These are phyloP conservation scores for Octodon degus DNA, from an alignment of 2,113 vertebrate genomes.

Conservation along the genomic window DNA sequence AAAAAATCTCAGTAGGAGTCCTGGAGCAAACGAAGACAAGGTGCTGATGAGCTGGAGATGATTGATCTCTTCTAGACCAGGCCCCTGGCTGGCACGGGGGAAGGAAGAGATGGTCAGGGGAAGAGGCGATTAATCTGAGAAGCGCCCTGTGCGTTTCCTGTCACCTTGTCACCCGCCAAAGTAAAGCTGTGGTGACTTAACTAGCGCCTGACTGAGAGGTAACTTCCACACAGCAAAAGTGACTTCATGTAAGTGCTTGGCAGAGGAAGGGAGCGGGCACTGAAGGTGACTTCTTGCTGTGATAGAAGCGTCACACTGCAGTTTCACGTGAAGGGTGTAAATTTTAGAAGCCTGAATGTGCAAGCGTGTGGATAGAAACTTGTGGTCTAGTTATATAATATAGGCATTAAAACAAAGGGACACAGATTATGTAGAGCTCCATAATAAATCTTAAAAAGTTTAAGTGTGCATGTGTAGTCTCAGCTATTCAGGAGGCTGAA, in stretches of 20 bases:
- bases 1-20: not conserved
- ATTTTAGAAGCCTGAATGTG: not conserved
- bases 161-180: not conserved
- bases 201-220: not conserved
- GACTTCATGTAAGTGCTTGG: not conserved
- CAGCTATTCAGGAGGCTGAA: not conserved
- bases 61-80: not conserved
- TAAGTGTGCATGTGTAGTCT: too few relatives aligned
- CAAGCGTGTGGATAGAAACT: not conserved
- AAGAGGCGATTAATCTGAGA: not conserved
- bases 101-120: not conserved
- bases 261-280: not conserved
- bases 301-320: not conserved
- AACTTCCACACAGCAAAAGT: not conserved
- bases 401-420: not conserved
- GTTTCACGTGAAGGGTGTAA: not conserved
- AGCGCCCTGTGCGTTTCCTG: not conserved
- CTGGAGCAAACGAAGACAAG: not conserved
- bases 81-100: not conserved
- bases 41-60: not conserved
- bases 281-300: not conserved
- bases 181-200: not conserved
- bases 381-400: not conserved
- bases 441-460: not conserved
- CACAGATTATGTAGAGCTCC: not conserved